These are phyloP conservation scores for Dryas iulia DNA, from an alignment of 1,140 invertebrate genomes.

Conservation along the genomic window DNA sequence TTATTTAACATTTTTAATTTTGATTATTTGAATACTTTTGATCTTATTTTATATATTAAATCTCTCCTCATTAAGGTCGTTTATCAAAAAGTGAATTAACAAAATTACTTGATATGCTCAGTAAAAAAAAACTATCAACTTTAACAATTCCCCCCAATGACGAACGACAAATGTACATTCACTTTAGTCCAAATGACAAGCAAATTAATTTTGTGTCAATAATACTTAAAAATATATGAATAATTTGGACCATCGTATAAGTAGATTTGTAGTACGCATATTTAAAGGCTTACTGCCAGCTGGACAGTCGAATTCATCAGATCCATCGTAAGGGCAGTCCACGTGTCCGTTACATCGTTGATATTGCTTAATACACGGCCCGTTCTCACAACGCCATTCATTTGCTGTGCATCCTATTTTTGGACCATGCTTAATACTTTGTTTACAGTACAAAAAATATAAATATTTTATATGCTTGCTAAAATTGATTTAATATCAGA, in stretches of 20 bases:
- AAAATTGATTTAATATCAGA: background rate
- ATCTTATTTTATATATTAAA: background rate
- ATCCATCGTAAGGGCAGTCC: conserved; percentile 85
- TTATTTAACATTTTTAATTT: background rate
- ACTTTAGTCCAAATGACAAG: background rate
- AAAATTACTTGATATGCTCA: background rate
- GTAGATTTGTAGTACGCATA: conserved; percentile 4
- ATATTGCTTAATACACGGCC: conserved; percentile 82
- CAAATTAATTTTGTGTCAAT: too few relatives aligned
- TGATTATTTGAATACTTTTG: background rate
- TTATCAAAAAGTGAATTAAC: background rate
- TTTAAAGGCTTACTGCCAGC: conserved; percentile 48
- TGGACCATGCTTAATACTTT: background rate
- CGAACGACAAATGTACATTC: background rate
- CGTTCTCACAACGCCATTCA: conserved; percentile 84
- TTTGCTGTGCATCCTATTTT: conserved; percentile 57
- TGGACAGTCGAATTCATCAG: conserved; percentile 85
- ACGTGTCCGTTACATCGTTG: conserved; percentile 82
- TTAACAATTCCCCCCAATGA: background rate
- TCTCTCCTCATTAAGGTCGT: background rate
- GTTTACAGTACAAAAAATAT: background rate
- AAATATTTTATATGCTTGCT: background rate
- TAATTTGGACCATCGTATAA: background rate
- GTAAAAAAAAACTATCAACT: too few relatives aligned
- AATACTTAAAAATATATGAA: background rate